Conservation (phyloP, 2,888 invertebrate genomes). For the Cosmorhoe ocellata region DNA sequence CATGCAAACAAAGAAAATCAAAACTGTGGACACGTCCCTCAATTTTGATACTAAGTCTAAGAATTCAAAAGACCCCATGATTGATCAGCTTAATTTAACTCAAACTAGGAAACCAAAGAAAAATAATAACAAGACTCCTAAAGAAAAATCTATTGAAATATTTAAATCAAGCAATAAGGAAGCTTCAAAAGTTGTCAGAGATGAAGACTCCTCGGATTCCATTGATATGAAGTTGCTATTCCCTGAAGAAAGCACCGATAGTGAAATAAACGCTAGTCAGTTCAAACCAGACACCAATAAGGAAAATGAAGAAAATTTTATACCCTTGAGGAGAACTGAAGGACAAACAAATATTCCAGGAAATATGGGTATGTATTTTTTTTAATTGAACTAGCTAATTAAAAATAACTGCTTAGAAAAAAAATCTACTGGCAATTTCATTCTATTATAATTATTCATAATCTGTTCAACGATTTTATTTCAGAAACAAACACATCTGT, state of each 20-base stretch:
- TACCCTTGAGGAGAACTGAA: constrained; percentile 57
- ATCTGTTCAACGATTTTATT: not conserved
- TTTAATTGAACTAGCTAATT: too few species aligned
- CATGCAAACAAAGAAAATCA: constrained; percentile 45
- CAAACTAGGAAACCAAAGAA: constrained; percentile 48
- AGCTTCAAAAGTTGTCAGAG: constrained; percentile 23
- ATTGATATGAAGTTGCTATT: constrained; percentile 67
- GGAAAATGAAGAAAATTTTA: constrained; percentile 41
- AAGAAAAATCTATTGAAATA: constrained; percentile 19
- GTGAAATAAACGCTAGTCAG: constrained; percentile 38
- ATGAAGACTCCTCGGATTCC: constrained; percentile 57
- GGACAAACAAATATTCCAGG: constrained; percentile 58
- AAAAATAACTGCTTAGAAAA: too few species aligned
- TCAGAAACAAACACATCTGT: constrained; percentile 8
- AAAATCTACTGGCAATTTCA: too few species aligned
- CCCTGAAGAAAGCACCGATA: constrained; percentile 65
- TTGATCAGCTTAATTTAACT: constrained; percentile 69
- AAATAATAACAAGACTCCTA: constrained; percentile 28
- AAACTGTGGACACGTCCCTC: constrained; percentile 55
- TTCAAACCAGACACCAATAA: constrained; percentile 21
- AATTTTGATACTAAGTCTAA: constrained; percentile 56
- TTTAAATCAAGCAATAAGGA: constrained; percentile 25
- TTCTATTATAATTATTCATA: too few species aligned
- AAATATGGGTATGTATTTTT: constrained; percentile 39
- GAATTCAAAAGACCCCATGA: constrained; percentile 46